Base-by-base conservation (phyloP, 2,888 invertebrate genomes). In the Orgyia antiqua region DNA sequence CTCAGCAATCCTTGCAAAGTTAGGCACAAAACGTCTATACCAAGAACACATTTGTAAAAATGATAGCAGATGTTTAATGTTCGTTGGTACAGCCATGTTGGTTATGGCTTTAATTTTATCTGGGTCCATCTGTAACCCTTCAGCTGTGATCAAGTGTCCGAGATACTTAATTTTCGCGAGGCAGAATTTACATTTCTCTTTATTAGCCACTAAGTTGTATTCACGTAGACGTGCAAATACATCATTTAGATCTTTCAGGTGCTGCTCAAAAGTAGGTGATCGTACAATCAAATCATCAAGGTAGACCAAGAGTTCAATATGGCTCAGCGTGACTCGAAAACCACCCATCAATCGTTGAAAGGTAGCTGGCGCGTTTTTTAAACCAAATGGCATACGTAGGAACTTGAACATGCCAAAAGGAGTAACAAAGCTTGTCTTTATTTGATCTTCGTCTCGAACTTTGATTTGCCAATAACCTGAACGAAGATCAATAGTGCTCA, bases 381-480 rank as follows among this genome's bases (percentile, higher is more conserved):
- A 25, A 0, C 63, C 63, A 31, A 50, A 45, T 1, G 66, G 58
- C 65, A 70, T 68, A 20, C 68, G 18, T 13, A 28, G 35, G 24
- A 66, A 70, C 10, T 31, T 33, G 31, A 44, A 70, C 1, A 55
- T 48, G 2, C 66, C 66, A 30, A 63, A 62, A 1, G 61, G 61
- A 0, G 66, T 61, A 1, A 62, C 47, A 27, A 69, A 68, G 0
- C 51, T 49, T 1, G 67, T 67, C 30, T 67, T 26, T 4, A 5
- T 35, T 29, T 37, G 48, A 29, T 70, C 60, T 25, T 45, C 39
- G 6, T 58, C 50, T 2, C 31, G 35, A 0, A 58, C 32, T n/a
- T 34, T 48, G 0, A 60, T 39, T 26, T 59, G 58, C 49, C 51
- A 58, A 17, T 60, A 59, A 0, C 57, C 59, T n/a, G 58, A 24